A percentile compares a stretch with the other conserved stretches of the same genome.
Conservation (phyloP, 2,113 vertebrate species). For the Cyanoderma ruficeps region DNA sequence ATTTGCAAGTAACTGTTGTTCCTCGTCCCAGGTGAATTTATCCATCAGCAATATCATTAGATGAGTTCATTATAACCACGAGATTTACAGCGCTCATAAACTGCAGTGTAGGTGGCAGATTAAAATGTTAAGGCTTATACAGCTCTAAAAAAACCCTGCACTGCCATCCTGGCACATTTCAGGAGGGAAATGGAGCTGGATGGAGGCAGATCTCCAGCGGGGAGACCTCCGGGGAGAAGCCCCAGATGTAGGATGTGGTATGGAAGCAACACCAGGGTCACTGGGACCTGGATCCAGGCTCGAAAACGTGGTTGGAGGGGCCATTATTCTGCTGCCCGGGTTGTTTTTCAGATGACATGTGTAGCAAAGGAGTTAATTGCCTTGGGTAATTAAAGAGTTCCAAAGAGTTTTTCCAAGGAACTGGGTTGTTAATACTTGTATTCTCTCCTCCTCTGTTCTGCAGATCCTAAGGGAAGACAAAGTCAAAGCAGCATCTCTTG, state of each 20-base stretch:
- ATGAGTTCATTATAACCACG: conserved; percentile 69
- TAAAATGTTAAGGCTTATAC: conserved; percentile 64
- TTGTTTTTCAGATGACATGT: conserved; percentile 42
- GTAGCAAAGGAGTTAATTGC: conserved; percentile 43
- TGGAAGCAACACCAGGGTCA: not conserved
- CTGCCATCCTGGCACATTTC: not conserved
- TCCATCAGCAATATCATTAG: conserved; percentile 72
- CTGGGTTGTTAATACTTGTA: not conserved
- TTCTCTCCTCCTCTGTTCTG: conserved; percentile 8
- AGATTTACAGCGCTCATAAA: conserved; percentile 69
- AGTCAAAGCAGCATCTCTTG: conserved; percentile 28
- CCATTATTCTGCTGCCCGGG: not conserved
- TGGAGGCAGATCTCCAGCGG: not conserved
- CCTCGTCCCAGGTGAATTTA: conserved; percentile 51
- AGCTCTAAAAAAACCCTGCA: conserved; percentile 1
- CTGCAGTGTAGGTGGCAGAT: conserved; percentile 70
- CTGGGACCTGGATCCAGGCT: not conserved
- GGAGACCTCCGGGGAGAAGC: not conserved
- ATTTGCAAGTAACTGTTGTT: conserved; percentile 64
- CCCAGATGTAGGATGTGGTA: not conserved
- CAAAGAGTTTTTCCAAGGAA: conserved; percentile 41
- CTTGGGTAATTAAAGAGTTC: conserved; percentile 63
- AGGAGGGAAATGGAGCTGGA: not conserved
- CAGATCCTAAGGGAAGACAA: conserved; percentile 61
- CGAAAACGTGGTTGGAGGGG: conserved; percentile 44